Evolutionary conservation across 2,888 invertebrate species (phyloP), one percentile per base, ranked within the genome.

Genomic region (Drosophila anomelani): DNA sequence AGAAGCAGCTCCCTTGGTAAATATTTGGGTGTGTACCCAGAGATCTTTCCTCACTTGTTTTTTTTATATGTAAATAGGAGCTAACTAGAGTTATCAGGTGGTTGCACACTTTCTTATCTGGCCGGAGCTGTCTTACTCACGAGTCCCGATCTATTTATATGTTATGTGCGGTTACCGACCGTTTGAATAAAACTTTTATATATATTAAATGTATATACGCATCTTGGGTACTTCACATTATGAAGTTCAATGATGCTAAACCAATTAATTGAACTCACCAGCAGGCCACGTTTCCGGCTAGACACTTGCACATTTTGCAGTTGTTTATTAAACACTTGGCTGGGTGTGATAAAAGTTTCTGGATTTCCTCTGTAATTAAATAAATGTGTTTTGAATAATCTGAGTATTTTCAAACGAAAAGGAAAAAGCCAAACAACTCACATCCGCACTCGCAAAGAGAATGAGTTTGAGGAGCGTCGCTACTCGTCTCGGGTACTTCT

Each of bases 251-350:
- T 23, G 36, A 62, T 32, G 9, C 47, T 57, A 17, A 55, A 26
- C 13, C 36, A 51, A 55, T 63, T 26, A 60, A 58, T 61, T 34
- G 29, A 54, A 84, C 91, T 85, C 79, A 91, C 90, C 90, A 91
- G 68, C 91, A 91, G 43, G 88, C 89, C 38, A 90, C 83, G 34
- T 90, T 91, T 69, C 84, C 89, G 59, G 90, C 85, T n/a, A 89
- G 72, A 58, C 91, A 91, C 78, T 89, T 91, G 76, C 90, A 91
- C 89, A 91, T 90, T 63, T 85, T 85, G 58, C 7, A 23, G 12
- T 55, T 46, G 13, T 47, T 57, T 61, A 26, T 4, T 58, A 67
- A 23, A 57, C 47, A 17, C n/a, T 53, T 76, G 63, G 9, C 58
- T 57, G 53, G 36, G 43, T 57, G 49, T 53, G 26, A 38, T 55